phyloP scores from a whole-genome alignment of 2,888 invertebrate genomes.

The Mythimna lalbum region DNA sequence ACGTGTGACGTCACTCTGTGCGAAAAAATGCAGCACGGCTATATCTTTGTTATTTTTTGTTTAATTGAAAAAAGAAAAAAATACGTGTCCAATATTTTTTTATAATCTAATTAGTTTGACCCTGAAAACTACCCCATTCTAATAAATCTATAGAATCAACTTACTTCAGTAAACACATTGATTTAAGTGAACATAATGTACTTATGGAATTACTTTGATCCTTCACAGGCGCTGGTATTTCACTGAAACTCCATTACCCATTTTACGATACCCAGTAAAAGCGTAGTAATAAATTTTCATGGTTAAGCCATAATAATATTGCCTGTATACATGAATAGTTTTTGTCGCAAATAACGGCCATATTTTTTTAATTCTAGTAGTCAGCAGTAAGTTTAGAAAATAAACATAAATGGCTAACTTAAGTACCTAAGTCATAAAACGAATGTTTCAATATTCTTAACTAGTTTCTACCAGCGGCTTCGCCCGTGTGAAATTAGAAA shows the following conservation, averaged over 20 bases:
- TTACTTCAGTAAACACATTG: background rate
- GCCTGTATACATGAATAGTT: background rate
- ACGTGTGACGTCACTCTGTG: no score
- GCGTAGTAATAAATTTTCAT: slow-evolving; percentile 18
- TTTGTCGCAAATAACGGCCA: background rate
- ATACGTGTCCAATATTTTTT: no score
- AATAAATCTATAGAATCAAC: no score
- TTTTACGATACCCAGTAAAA: slow-evolving; percentile 18
- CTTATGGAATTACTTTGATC: background rate
- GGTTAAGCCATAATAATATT: slow-evolving; percentile 10
- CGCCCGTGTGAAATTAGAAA: no score
- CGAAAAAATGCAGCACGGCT: no score
- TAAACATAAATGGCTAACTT: background rate
- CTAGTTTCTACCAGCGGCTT: no score
- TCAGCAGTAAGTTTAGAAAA: background rate
- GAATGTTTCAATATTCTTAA: no score
- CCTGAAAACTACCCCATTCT: no score
- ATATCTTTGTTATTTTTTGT: no score
- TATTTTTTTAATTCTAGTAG: background rate
- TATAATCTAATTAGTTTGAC: no score
- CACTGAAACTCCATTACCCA: slow-evolving; percentile 1
- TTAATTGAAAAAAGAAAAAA: no score
- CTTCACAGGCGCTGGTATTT: slow-evolving; percentile 2
- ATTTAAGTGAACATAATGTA: background rate
- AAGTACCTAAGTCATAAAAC: background rate